Evolutionary conservation across 2,888 invertebrate genomes (phyloP), one percentile per base, ranked within the genome.

Genomic region (Callyntrura guangdongensis): DNA sequence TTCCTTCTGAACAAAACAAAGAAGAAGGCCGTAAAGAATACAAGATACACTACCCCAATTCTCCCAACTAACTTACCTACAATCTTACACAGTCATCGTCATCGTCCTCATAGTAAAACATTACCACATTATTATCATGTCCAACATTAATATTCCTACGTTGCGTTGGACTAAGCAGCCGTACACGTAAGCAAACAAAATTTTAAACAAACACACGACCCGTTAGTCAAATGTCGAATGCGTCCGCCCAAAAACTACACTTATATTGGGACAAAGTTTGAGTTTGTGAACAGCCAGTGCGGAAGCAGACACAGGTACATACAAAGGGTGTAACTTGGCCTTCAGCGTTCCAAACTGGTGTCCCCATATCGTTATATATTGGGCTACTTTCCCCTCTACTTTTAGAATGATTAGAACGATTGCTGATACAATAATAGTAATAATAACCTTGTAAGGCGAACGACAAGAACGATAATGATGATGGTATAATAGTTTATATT

Each of bases 361-460:
- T 36, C 3, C 3, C 36, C 36, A 2, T 6, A 36, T 6, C 36
- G 36, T 6, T 36, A 36, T 36, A 36, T 6, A 36, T 36, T 36
- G 36, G 36, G 20, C 53, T 53, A n/a, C 14, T 17, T 69, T 69
- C 36, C 69, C 69, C 17, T 69, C 17, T 69, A 14, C 45, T n/a
- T 25, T 27, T n/a, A 69, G 6, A 17, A 69, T 69, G 69, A 67
- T 67, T 25, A 67, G 45, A 69, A 2, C 45, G 67, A 67, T 69
- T 14, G 17, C 36, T 69, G 17, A 17, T 17, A 69, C 67, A 69
- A 69, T 45, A 69, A 69, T 69, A 69, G 17, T 59, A n/a, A 69
- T 69, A 45, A 69, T n/a, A 69, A 45, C 17, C n/a, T 45, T 45
- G 27, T n/a, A 36, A 3, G 36, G 22, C 9, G n/a, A 11, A 61